phyloP scores from a whole-genome alignment of 1,140 invertebrate species.

The Sycophila sp. region DNA sequence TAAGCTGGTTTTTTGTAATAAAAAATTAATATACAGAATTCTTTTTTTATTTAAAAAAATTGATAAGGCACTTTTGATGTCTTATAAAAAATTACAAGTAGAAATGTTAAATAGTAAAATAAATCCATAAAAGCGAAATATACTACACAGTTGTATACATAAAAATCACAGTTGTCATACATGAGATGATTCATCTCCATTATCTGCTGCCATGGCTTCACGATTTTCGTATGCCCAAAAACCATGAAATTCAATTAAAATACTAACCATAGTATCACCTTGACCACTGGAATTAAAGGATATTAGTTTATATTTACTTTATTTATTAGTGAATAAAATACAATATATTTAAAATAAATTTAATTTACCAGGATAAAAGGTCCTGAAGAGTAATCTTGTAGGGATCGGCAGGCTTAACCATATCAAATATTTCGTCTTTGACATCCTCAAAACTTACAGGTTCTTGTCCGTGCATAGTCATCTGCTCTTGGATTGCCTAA shows the following conservation, averaged over 20 bases:
- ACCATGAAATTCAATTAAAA: conserved; percentile 94
- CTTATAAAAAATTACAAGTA: conserved; percentile 3
- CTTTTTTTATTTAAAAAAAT: conserved; percentile 11
- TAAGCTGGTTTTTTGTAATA: too few relatives aligned
- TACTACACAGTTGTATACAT: conserved; percentile 9
- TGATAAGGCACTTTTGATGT: conserved; percentile 23
- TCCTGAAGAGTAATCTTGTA: conserved; percentile 89
- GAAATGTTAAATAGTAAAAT: conserved; percentile 11
- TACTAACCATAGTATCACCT: conserved; percentile 92
- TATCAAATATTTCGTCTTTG: conserved; percentile 98
- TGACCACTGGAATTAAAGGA: conserved; percentile 76
- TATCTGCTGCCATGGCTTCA: conserved; percentile 77
- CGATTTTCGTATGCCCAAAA: conserved; percentile 97
- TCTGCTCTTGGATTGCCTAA: conserved; percentile 90
- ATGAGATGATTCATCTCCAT: conserved; percentile 63
- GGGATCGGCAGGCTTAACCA: conserved; percentile 91
- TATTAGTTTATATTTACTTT: conserved; percentile 4
- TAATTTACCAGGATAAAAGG: conserved; percentile 71
- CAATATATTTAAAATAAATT: conserved; percentile 3
- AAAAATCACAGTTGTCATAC: conserved; percentile 49
- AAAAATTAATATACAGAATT: neutral
- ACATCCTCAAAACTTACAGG: conserved; percentile 92
- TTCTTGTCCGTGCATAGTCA: conserved; percentile 84
- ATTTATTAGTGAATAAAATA: neutral
- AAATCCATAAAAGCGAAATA: conserved; percentile 14